These are phyloP conservation scores for Hydrozoanthus gracilis DNA, from an alignment of 92 coral and sea anemone genomes.

Conservation along the genomic window DNA sequence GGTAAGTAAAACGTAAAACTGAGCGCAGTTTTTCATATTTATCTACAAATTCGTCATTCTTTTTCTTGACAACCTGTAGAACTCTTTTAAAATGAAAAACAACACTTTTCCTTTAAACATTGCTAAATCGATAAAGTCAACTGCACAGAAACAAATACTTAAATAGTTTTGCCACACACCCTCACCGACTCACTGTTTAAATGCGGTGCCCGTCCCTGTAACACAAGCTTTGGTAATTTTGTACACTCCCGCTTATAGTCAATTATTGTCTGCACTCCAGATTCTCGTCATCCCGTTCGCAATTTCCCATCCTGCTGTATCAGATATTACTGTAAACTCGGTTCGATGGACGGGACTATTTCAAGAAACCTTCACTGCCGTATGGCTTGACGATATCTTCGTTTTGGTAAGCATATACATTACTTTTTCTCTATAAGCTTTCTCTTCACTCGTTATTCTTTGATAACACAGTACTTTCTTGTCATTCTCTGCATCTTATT, in stretches of 20 bases:
- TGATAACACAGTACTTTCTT: not conserved
- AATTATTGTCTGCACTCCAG: not conserved
- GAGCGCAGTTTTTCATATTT: not conserved
- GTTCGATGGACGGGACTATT: constrained; percentile 18
- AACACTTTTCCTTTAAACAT: no score
- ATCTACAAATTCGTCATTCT: no score
- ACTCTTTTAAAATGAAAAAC: no score
- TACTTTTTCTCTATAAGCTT: not conserved
- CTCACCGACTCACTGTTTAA: no score
- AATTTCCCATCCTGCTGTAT: not conserved
- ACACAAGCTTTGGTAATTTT: not conserved
- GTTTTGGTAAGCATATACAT: constrained; percentile 33
- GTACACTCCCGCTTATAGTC: not conserved
- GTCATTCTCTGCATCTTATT: not conserved
- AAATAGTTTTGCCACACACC: no score
- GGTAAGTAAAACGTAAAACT: constrained; percentile 38
- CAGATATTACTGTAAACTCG: not conserved
- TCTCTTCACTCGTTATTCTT: not conserved
- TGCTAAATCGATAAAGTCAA: no score
- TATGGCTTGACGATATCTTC: constrained; percentile 30
- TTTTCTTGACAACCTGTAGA: no score
- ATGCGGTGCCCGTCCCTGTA: no score
- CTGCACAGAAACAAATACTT: no score
- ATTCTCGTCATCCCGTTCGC: constrained; percentile 6
- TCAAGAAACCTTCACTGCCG: not conserved